Evolutionary conservation across 2,888 invertebrate genomes (phyloP).

Genomic region (Trachelus tabidus): DNA sequence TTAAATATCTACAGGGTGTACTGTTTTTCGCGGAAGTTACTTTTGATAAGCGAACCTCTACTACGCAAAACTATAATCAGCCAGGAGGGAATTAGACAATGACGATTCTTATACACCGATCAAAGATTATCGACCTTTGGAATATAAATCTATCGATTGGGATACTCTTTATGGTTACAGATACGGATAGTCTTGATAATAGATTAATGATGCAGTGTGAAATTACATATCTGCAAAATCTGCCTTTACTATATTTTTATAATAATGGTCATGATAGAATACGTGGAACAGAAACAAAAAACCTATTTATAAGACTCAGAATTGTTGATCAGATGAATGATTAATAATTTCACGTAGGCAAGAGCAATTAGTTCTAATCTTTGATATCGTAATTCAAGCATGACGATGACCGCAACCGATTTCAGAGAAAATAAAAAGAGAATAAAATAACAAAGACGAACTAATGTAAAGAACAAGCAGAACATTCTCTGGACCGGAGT

Average conservation of each 20-base stretch:
- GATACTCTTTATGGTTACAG: background rate
- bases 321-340: background rate
- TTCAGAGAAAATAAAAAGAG: background rate
- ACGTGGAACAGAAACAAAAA: background rate
- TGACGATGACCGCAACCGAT: background rate
- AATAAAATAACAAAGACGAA: background rate
- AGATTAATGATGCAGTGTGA: background rate
- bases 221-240: background rate
- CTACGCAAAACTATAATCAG: background rate
- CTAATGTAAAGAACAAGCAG: background rate
- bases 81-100: background rate
- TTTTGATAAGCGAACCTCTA: background rate
- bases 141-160: background rate
- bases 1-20: slow-evolving; percentile 21
- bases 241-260: background rate
- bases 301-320: background rate
- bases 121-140: background rate
- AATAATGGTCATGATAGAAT: background rate
- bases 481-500: background rate
- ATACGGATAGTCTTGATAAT: background rate
- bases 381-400: background rate
- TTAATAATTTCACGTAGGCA: background rate
- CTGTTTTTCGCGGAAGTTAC: background rate
- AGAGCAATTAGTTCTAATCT: background rate
- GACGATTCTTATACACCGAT: background rate